These are phyloP conservation scores for Taurulus bubalis DNA, from an alignment of 2,113 vertebrate genomes.

Conservation along the genomic window DNA sequence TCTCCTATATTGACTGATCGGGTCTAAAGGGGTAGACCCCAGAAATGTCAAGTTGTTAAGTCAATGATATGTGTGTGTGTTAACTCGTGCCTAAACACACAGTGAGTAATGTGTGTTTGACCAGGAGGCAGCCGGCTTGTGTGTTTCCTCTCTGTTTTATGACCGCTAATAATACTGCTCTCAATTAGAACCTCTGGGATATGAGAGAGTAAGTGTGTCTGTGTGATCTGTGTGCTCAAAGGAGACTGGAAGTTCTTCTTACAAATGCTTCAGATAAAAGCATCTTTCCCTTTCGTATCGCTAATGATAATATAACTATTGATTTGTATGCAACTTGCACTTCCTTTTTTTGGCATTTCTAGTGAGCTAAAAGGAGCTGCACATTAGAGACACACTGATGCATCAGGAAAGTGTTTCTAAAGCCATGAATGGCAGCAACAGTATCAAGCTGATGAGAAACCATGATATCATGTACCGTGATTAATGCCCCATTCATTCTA, in stretches of 20 bases:
- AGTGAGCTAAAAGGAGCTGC: slow-evolving; percentile 10
- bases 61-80: slow-evolving; percentile 25
- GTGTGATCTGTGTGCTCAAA: background rate
- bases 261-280: background rate
- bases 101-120: slow-evolving; percentile 52
- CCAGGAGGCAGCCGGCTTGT: slow-evolving; percentile 42
- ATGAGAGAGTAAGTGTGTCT: slow-evolving; percentile 21
- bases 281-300: background rate
- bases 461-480: slow-evolving; percentile 62
- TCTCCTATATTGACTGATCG: slow-evolving; percentile 25
- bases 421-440: slow-evolving; percentile 52
- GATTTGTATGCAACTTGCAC: background rate
- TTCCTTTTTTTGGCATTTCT: slow-evolving; percentile 2
- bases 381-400: slow-evolving; percentile 39
- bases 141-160: slow-evolving; percentile 63
- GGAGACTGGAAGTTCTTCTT: background rate
- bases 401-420: slow-evolving; percentile 56
- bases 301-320: slow-evolving; percentile 7
- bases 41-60: slow-evolving; percentile 41
- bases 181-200: slow-evolving; percentile 37
- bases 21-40: slow-evolving; percentile 1
- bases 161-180: slow-evolving; percentile 50
- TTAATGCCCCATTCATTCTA: slow-evolving; percentile 63
- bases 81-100: slow-evolving; percentile 43
- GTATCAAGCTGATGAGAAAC: slow-evolving; percentile 49